These are phyloP conservation scores for Anthopleura sola DNA, from an alignment of 64 coral and sea anemone genomes.

Conservation along the genomic window DNA sequence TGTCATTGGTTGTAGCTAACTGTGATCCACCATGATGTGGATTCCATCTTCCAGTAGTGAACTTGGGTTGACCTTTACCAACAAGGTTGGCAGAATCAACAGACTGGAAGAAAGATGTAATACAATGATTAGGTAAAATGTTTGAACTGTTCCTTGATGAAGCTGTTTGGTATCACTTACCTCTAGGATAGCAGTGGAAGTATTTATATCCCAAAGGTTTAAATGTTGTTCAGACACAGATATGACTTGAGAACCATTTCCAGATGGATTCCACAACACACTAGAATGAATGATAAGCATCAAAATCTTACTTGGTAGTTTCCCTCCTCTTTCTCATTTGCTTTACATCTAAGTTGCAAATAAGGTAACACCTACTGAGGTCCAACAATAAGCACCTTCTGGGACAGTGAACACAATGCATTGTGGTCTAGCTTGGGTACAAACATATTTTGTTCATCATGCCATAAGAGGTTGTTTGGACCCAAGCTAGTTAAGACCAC, in stretches of 20 bases:
- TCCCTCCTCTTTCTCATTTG: no score
- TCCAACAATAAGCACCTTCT: no score
- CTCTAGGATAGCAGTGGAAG: slow-evolving; percentile 57
- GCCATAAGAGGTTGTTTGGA: no score
- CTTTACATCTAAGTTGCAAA: no score
- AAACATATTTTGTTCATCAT: no score
- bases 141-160: background rate
- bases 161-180: slow-evolving; percentile 1
- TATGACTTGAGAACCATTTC: slow-evolving; percentile 84
- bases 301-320: no score
- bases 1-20: slow-evolving; percentile 90
- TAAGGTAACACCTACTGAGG: no score
- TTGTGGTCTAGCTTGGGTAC: no score
- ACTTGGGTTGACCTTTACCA: slow-evolving; percentile 95
- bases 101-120: slow-evolving; percentile 35
- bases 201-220: slow-evolving; percentile 88
- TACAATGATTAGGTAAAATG: no score
- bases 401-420: no score
- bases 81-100: slow-evolving; percentile 71
- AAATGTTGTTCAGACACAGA: slow-evolving; percentile 93
- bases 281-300: slow-evolving; percentile 32
- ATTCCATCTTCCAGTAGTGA: slow-evolving; percentile 92
- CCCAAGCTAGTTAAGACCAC: no score
- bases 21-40: slow-evolving; percentile 97
- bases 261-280: slow-evolving; percentile 96